Evolutionary conservation across 2,113 vertebrate species (phyloP).

Genomic region (Pica pica): DNA sequence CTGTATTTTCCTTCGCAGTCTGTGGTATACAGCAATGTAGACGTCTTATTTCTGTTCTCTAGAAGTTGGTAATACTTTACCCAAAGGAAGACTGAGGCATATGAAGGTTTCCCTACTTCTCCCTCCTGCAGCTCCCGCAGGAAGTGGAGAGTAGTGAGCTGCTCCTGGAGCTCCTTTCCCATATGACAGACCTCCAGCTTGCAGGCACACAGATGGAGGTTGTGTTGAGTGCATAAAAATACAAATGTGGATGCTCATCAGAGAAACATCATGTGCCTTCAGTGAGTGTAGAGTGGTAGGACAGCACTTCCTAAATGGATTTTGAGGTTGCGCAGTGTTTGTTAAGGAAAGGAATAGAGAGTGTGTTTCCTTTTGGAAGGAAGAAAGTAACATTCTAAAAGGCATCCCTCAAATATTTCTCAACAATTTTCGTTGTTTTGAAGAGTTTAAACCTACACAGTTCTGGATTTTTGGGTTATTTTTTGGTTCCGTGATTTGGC

Average conservation of each 20-base stretch:
- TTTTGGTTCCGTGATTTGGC: background rate
- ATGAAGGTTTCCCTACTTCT: background rate
- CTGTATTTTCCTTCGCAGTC: background rate
- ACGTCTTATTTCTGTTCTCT: background rate
- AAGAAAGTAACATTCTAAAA: background rate
- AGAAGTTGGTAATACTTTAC: background rate
- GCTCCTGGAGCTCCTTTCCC: background rate
- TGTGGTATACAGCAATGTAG: background rate
- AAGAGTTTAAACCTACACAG: background rate
- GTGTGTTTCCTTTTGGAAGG: background rate
- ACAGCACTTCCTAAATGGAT: background rate
- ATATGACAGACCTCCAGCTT: rapidly evolving
- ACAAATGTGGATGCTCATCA: rapidly evolving
- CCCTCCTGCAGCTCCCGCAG: background rate
- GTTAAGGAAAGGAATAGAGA: background rate
- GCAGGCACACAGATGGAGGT: background rate
- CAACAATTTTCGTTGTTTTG: background rate
- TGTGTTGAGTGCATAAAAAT: background rate
- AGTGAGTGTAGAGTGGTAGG: background rate
- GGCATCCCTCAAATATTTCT: background rate
- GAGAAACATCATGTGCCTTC: background rate
- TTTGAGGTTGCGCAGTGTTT: background rate
- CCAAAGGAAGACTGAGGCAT: background rate
- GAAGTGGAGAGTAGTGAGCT: background rate
- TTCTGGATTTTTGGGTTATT: background rate